phyloP scores from a whole-genome alignment of 2,113 vertebrate species.

The Alectura lathami region DNA sequence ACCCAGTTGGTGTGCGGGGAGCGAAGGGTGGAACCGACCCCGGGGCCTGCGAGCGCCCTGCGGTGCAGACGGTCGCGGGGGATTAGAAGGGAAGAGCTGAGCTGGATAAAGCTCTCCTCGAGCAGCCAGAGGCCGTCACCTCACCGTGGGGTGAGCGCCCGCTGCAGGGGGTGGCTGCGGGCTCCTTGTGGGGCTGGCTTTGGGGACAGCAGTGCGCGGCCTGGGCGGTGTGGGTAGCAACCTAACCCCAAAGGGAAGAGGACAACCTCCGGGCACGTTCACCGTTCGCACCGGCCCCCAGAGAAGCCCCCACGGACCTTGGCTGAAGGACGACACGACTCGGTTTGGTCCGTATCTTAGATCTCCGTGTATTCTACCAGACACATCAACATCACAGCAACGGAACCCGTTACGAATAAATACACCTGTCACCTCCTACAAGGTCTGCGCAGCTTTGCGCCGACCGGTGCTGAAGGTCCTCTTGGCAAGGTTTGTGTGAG shows the following conservation, averaged over 20 bases:
- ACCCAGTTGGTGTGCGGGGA: accelerated
- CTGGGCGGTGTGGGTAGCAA: not conserved
- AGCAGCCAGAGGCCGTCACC: accelerated
- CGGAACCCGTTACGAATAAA: conserved; percentile 66
- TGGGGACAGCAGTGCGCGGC: not conserved
- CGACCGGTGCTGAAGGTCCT: conserved; percentile 24
- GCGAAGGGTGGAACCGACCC: accelerated
- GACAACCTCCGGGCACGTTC: not conserved
- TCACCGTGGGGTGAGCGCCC: not conserved
- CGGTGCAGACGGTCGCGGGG: accelerated
- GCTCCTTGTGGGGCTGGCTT: not conserved
- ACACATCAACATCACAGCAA: conserved; percentile 44
- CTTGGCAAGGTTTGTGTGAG: not conserved
- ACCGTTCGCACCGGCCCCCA: not conserved
- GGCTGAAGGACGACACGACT: conserved; percentile 38
- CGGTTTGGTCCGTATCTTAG: conserved; percentile 37
- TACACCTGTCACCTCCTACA: conserved; percentile 40
- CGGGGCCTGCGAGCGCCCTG: accelerated
- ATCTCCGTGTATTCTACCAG: conserved; percentile 34
- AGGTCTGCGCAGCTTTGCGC: conserved; percentile 2
- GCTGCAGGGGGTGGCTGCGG: too few relatives aligned
- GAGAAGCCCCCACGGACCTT: not conserved
- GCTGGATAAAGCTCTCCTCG: not conserved
- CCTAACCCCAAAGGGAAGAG: not conserved
- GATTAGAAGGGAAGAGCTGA: not conserved